Base-by-base conservation (phyloP, 2,797 vertebrate genomes). In the Gymnodraco acuticeps region DNA sequence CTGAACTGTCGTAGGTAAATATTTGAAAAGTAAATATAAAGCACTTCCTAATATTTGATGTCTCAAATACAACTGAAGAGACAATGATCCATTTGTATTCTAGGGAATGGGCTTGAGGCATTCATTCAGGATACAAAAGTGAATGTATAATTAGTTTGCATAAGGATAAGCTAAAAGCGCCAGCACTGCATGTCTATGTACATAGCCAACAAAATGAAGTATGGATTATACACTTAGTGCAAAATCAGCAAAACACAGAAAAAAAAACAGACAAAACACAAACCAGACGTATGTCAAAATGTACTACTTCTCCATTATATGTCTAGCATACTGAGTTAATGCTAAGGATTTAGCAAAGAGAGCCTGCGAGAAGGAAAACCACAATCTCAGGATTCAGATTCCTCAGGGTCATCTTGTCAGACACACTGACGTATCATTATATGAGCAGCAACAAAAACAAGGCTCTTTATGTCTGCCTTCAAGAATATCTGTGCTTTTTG, bases 11-110 rank as follows among this genome's bases (percentile, higher is more conserved):
- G 56, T 31, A 56, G 33, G 76, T 70, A 87, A 87, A 86, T 51
- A 77, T 70, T 23, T 60, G 55, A 74, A 85, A 81, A 56, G 68
- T 78, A 80, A 85, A 87, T 56, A 19, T 3, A 52, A 43, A 80
- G 68, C 68, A 80, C 70, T 83, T 59, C 70, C n/a, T 47, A 75
- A 71, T 55, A 56, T 9, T 38, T 38, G 51, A 78, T 54, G 60
- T 69, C 53, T 67, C 42, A 1, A 80, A 62, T 48, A 51, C 41
- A 68, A 56, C 47, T 59, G 67, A 53, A 64, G 61, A 19, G 45
- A 74, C 78, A 81, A 74, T 67, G 70, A 70, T 55, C 80, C 53
- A 64, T 47, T 75, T 64, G 60, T 64, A 47, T 31, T 42, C 23
- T 20, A 14, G 20, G 31, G 20, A 23, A 75, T 65, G 17, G 45